These are phyloP conservation scores for Megamerina dolium DNA, from an alignment of 2,888 invertebrate genomes.

Conservation along the genomic window DNA sequence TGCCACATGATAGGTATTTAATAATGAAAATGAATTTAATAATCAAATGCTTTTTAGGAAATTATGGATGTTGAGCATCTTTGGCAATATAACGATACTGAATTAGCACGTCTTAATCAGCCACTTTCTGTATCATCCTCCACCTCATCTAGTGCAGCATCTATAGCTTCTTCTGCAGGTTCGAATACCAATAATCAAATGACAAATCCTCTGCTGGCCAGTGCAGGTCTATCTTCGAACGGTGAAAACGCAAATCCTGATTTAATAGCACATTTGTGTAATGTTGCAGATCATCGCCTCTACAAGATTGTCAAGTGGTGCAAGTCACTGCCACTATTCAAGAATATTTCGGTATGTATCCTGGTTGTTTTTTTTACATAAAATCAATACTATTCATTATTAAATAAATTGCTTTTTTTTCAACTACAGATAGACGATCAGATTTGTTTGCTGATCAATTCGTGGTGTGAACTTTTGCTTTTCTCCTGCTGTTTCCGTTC, in stretches of 20 bases:
- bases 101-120: slow-evolving; percentile 60
- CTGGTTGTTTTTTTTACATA: neutral
- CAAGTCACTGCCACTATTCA: slow-evolving; percentile 92
- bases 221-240: slow-evolving; percentile 50
- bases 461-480: slow-evolving; percentile 90
- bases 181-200: slow-evolving; percentile 41
- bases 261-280: slow-evolving; percentile 82
- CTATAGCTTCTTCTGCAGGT: slow-evolving; percentile 23
- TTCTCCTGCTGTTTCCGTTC: slow-evolving; percentile 94
- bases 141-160: slow-evolving; percentile 22
- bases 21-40: too few relatives aligned
- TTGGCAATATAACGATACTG: slow-evolving; percentile 89
- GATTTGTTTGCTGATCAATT: slow-evolving; percentile 92
- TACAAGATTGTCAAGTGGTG: slow-evolving; percentile 99
- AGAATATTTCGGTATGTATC: slow-evolving; percentile 80
- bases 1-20: slow-evolving; percentile 16
- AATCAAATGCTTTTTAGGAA: slow-evolving; percentile 68
- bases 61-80: slow-evolving; percentile 95
- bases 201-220: slow-evolving; percentile 55
- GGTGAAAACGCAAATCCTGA: slow-evolving; percentile 69
- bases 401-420: neutral
- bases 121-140: slow-evolving; percentile 39
- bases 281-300: slow-evolving; percentile 89
- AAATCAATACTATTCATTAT: neutral
- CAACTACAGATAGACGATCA: slow-evolving; percentile 89